phyloP scores from a whole-genome alignment of 1,140 invertebrate species.

The Frieseomelitta varia region DNA sequence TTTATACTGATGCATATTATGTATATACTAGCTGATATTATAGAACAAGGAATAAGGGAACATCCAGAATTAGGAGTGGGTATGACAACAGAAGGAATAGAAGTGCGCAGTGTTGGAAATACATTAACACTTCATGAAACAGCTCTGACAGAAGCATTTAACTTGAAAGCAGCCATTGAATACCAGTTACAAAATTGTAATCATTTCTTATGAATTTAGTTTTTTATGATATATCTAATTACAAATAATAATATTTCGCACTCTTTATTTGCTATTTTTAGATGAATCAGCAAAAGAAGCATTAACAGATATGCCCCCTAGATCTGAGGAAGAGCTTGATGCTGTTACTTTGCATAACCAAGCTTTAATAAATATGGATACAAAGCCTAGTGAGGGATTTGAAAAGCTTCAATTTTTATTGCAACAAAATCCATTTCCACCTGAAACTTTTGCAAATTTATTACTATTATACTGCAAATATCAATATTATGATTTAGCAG shows the following conservation, averaged over 20 bases:
- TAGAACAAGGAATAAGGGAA: slow-evolving; percentile 97
- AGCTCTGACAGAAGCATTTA: slow-evolving; percentile 98
- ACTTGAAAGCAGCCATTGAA: slow-evolving; percentile 99
- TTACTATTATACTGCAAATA: slow-evolving; percentile 98
- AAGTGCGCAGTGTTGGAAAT: slow-evolving; percentile 98
- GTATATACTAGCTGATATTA: slow-evolving; percentile 92
- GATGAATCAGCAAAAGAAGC: slow-evolving; percentile 96
- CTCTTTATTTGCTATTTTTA: slow-evolving; percentile 74
- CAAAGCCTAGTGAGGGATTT: slow-evolving; percentile 95
- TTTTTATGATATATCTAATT: neutral
- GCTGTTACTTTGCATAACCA: slow-evolving; percentile 99
- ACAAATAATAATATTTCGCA: neutral
- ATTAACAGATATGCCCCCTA: slow-evolving; percentile 98
- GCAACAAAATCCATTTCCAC: slow-evolving; percentile 97
- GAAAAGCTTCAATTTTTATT: slow-evolving; percentile 98
- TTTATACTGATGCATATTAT: slow-evolving; percentile 22
- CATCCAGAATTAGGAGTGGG: slow-evolving; percentile 99
- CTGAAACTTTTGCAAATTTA: slow-evolving; percentile 98
- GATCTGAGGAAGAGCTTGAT: slow-evolving; percentile 98
- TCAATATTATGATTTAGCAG: slow-evolving; percentile 98
- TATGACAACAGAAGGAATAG: slow-evolving; percentile 98
- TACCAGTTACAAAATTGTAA: slow-evolving; percentile 97
- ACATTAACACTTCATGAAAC: slow-evolving; percentile 97
- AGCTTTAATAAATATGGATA: slow-evolving; percentile 97
- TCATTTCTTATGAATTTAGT: neutral